Evolutionary conservation across 2,113 vertebrate genomes (phyloP).

Genomic region (Catagonus wagneri): DNA sequence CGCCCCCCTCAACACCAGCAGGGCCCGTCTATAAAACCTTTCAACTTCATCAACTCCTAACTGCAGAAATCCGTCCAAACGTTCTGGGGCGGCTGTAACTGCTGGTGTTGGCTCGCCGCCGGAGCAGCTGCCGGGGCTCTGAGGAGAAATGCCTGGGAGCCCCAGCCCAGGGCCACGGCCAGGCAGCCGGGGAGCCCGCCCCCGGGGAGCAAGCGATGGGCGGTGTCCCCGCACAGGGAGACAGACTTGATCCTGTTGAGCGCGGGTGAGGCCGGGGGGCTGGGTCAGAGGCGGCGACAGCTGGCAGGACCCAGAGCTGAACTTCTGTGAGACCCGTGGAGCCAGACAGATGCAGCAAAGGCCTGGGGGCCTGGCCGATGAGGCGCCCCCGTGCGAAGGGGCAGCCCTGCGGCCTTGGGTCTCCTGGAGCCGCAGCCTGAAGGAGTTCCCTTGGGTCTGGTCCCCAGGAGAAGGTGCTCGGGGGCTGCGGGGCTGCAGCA

Average conservation of each 20-base stretch:
- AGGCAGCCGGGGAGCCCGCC: constrained; percentile 64
- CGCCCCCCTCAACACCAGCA: constrained; percentile 75
- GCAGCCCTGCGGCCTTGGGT: not conserved
- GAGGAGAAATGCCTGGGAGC: constrained; percentile 86
- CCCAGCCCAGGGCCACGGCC: constrained; percentile 76
- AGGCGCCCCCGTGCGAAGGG: not conserved
- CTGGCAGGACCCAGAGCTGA: constrained; percentile 62
- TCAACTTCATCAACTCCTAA: constrained; percentile 84
- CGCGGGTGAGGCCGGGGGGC: not conserved
- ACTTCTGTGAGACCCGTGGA: constrained; percentile 74
- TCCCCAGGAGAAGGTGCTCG: not conserved
- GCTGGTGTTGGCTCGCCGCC: constrained; percentile 86
- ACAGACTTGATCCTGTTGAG: constrained; percentile 64
- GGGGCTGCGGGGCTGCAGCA: not conserved
- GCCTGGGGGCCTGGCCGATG: constrained; percentile 29
- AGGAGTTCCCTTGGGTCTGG: not conserved
- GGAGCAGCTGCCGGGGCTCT: constrained; percentile 83
- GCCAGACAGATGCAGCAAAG: constrained; percentile 79
- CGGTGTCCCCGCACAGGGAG: constrained; percentile 58
- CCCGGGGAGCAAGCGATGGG: constrained; percentile 47
- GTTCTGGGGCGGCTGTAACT: constrained; percentile 82
- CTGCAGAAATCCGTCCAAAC: constrained; percentile 87
- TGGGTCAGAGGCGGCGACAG: constrained; percentile 56
- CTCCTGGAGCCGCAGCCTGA: not conserved
- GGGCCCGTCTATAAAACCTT: constrained; percentile 78